Evolutionary conservation across 2,113 vertebrate genomes (phyloP).

Genomic region (Rhinogobius similis): DNA sequence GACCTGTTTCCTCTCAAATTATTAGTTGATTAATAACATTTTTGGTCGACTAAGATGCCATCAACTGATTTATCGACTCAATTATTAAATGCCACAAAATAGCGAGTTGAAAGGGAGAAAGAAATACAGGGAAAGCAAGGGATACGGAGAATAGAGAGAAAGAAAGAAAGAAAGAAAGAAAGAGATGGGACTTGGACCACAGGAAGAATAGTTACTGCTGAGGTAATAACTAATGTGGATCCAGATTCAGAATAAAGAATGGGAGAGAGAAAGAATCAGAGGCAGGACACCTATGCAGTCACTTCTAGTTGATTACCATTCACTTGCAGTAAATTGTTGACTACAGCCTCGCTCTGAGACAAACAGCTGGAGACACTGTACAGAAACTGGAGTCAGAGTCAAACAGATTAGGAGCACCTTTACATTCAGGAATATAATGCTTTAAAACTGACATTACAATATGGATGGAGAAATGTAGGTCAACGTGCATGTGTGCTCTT

Average conservation of each 20-base stretch:
- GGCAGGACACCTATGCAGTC: neutral
- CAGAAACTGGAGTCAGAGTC: neutral
- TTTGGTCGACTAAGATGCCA: no score
- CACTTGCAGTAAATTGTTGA: conserved; percentile 16
- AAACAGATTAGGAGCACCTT: neutral
- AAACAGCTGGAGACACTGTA: conserved; percentile 13
- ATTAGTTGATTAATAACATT: no score
- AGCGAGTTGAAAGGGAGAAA: neutral
- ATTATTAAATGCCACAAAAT: no score
- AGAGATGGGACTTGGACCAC: neutral
- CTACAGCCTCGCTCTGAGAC: conserved; percentile 11
- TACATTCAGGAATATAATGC: neutral
- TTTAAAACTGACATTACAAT: neutral
- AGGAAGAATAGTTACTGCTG: no score
- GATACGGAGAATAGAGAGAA: neutral
- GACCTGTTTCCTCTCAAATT: no score
- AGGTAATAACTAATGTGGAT: no score
- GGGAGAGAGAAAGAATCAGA: neutral
- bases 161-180: neutral
- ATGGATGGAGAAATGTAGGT: neutral
- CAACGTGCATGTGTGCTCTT: no score
- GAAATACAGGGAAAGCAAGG: no score
- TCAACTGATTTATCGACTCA: no score
- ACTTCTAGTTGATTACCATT: conserved; percentile 26
- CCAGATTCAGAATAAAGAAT: neutral